Evolutionary conservation across 2,113 vertebrate species (phyloP).

Genomic region (Microtus oregoni): DNA sequence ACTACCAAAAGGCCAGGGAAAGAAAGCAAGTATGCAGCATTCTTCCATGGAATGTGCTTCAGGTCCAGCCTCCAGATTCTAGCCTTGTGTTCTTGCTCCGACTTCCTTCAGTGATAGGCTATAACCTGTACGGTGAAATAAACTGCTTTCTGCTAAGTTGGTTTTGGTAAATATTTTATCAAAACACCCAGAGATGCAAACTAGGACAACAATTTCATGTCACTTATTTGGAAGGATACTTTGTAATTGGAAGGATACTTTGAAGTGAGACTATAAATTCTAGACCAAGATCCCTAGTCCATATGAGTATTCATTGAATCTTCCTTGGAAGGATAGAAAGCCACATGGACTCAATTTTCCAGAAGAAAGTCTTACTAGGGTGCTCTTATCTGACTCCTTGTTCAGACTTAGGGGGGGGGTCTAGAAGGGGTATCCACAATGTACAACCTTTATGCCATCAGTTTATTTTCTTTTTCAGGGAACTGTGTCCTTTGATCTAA

Average conservation of each 20-base stretch:
- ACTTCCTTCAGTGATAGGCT: neutral
- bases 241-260: neutral
- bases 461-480: neutral
- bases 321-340: neutral
- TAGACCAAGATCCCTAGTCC: neutral
- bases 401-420: neutral
- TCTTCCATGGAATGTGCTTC: neutral
- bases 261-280: neutral
- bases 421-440: neutral
- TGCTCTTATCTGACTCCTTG: neutral
- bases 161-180: neutral
- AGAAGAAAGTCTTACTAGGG: neutral
- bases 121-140: neutral
- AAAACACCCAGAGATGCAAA: neutral
- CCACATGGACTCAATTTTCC: neutral
- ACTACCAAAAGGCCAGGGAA: neutral
- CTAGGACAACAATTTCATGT: no score
- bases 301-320: neutral
- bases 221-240: neutral
- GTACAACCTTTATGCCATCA: neutral
- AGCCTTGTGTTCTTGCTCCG: no score
- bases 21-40: neutral
- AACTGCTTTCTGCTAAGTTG: neutral
- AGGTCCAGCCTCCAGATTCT: no score
- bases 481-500: neutral